Conservation (phyloP, 2,113 vertebrate species). For the Myocastor coypus region DNA sequence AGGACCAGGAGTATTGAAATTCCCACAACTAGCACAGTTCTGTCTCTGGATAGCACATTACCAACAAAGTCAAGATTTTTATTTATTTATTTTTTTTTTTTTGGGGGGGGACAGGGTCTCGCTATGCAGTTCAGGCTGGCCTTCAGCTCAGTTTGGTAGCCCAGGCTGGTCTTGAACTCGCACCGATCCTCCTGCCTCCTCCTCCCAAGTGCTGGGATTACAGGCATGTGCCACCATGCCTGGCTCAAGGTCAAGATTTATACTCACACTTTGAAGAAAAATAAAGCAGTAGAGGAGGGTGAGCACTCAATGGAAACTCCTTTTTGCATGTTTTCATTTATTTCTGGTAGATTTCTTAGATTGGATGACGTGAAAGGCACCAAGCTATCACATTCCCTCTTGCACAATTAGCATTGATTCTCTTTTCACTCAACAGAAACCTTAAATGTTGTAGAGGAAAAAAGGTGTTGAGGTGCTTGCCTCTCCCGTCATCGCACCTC, state of each 20-base stretch:
- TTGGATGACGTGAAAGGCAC: background rate
- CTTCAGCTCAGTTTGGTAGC: too few relatives aligned
- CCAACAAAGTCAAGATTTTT: background rate
- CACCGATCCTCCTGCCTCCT: too few relatives aligned
- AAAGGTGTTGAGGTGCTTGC: background rate
- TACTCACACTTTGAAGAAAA: background rate
- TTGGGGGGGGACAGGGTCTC: too few relatives aligned
- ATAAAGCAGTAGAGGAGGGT: background rate
- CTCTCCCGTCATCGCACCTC: background rate
- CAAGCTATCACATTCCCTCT: background rate
- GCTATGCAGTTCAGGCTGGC: too few relatives aligned
- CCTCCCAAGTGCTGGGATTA: too few relatives aligned
- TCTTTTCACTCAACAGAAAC: background rate
- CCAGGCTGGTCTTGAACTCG: too few relatives aligned
- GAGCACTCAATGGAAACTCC: background rate
- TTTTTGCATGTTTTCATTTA: background rate
- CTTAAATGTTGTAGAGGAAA: background rate
- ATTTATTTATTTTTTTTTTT: too few relatives aligned
- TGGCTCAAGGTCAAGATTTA: slow-evolving; percentile 12
- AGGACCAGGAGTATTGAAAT: background rate
- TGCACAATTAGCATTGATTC: background rate
- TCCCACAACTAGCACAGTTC: background rate
- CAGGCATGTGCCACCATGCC: too few relatives aligned
- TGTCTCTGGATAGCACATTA: background rate
- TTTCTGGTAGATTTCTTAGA: background rate